phyloP scores from a whole-genome alignment of 1,140 invertebrate species.

The Hylaeus volcanicus region DNA sequence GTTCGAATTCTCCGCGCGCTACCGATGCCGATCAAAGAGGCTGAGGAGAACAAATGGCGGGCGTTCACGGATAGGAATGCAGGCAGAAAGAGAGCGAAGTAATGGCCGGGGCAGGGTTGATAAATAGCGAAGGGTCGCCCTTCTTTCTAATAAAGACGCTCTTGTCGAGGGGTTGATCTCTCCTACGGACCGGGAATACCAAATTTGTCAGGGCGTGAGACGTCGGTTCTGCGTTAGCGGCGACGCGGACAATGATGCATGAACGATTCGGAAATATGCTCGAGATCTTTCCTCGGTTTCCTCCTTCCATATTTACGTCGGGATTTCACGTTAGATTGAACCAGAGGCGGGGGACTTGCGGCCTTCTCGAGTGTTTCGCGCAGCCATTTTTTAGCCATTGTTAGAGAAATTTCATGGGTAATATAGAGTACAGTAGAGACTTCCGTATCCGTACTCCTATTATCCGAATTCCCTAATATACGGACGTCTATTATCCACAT shows the following conservation, averaged over 20 bases:
- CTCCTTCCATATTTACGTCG: neutral
- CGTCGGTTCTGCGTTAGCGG: conserved; percentile 56
- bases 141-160: conserved; percentile 81
- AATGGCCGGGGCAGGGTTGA: conserved; percentile 72
- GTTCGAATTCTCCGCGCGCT: conserved; percentile 51
- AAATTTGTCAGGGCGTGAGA: conserved; percentile 74
- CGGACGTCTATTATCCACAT: too few species aligned
- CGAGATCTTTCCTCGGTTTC: neutral
- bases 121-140: conserved; percentile 75
- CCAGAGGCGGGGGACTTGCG: too few species aligned
- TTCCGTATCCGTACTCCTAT: too few species aligned
- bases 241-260: conserved; percentile 55
- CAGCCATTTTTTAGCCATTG: too few species aligned
- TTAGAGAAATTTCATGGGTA: too few species aligned
- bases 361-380: too few species aligned
- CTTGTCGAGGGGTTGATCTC: conserved; percentile 79
- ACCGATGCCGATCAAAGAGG: conserved; percentile 52
- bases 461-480: too few species aligned
- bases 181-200: conserved; percentile 76
- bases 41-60: conserved; percentile 48
- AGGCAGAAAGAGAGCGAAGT: conserved; percentile 66
- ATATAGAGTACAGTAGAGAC: too few species aligned
- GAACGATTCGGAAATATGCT: conserved; percentile 43
- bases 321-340: conserved; percentile 10
- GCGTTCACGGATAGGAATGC: conserved; percentile 63